Percentiles rank a stretch among this genome's conserved stretches.
phyloP scores from a whole-genome alignment of 2,113 vertebrate species.

The Chinchilla lanigera region DNA sequence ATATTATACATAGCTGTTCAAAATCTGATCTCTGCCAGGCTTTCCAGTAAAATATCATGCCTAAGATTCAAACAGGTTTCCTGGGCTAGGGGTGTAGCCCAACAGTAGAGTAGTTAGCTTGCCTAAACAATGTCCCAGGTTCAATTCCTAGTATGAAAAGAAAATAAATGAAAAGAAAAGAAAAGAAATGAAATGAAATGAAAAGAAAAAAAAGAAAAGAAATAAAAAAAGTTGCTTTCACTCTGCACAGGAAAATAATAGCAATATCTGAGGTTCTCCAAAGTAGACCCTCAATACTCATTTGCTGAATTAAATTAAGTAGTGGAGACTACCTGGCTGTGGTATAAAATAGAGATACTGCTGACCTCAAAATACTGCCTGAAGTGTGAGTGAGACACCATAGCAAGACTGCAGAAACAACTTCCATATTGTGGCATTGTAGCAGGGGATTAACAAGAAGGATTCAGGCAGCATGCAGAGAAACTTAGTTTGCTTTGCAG shows the following conservation, averaged over 20 bases:
- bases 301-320: slow-evolving; percentile 44
- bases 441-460: background rate
- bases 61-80: background rate
- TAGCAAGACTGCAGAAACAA: background rate
- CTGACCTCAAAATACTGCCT: background rate
- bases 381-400: background rate
- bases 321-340: background rate
- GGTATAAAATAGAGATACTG: background rate
- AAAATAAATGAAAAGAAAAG: background rate
- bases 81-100: background rate
- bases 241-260: background rate
- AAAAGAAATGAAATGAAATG: too few species aligned
- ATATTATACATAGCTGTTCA: background rate
- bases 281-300: background rate
- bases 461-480: background rate
- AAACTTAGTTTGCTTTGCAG: slow-evolving; percentile 10
- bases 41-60: background rate
- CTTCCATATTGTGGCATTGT: background rate
- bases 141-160: background rate
- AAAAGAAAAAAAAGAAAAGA: background rate
- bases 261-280: background rate
- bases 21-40: background rate
- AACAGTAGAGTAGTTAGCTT: background rate
- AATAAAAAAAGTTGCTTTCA: background rate
- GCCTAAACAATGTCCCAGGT: too few species aligned